Base-by-base conservation (phyloP, 1,140 invertebrate species). In the Anoplophora glabripennis region DNA sequence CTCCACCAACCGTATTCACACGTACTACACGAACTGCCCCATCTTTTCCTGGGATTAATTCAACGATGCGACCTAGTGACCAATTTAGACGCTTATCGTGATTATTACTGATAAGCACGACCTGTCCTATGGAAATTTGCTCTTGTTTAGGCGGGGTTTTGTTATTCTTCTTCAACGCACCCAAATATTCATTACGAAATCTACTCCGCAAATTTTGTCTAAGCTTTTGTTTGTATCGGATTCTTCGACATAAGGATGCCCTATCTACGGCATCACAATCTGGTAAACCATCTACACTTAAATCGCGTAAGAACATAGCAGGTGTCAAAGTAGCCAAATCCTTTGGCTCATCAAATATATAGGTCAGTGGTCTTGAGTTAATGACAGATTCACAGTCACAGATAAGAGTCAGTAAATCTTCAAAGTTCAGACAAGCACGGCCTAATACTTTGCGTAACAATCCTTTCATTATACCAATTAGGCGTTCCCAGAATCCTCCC, bases 401-500 rank as follows among this genome's bases (percentile, higher is more conserved):
- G 1, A 76, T 36, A 4, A 73, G 28, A 0, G 73, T 78, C 15
- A 47, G 15, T 18, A 78, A 45, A 41, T 75, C 70, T 48, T 76
- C 72, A 34, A 63, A 65, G 44, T 57, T 54, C n/a, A 76, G 47
- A 21, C 28, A 46, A 5, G 67, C 60, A 41, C 56, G 63, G 40
- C 71, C 72, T 2, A 77, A 49, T 46, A 63, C 65, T 48, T 66
- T 61, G 5, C 65, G 42, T 34, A 76, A 59, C 21, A 71, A 41
- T 15, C 56, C 40, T 56, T 79, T 77, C 5, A 72, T 45, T 7
- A 77, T 34, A 0, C 71, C 49, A 10, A 80, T 66, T 12, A 81
- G 28, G 7, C 77, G 44, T 56, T 80, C 67, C 63, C 67, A 74
- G 21, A 58, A 72, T 10, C 78, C 78, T 34, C 77, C 76, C 69